phyloP scores from a whole-genome alignment of 2,113 vertebrate species.

The Lepisosteus osseus region DNA sequence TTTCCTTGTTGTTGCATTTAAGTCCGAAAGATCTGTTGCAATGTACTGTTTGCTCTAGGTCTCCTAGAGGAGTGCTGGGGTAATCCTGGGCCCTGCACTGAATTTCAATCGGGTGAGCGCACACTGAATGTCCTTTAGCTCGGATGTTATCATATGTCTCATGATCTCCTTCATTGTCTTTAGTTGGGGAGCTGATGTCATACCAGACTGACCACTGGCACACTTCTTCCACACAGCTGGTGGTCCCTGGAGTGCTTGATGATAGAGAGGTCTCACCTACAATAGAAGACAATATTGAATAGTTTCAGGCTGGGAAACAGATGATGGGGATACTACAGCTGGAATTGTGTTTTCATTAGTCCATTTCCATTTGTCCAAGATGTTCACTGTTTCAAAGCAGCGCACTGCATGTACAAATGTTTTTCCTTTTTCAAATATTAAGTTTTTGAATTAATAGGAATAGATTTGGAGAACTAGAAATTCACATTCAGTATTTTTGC shows the following conservation, averaged over 20 bases:
- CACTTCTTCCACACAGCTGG: constrained; percentile 47
- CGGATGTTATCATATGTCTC: constrained; percentile 63
- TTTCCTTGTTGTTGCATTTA: constrained; percentile 58
- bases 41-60: constrained; percentile 49
- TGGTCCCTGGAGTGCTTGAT: background rate
- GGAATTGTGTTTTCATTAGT: too few relatives aligned
- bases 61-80: constrained; percentile 38
- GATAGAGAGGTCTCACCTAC: background rate
- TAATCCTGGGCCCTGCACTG: constrained; percentile 57
- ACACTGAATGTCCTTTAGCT: constrained; percentile 56
- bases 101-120: constrained; percentile 46
- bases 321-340: background rate
- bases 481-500: background rate
- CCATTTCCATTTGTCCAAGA: too few relatives aligned
- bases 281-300: constrained; percentile 22
- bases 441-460: too few relatives aligned
- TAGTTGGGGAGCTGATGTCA: constrained; percentile 47
- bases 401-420: too few relatives aligned
- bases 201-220: constrained; percentile 66
- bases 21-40: constrained; percentile 54
- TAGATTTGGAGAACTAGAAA: background rate
- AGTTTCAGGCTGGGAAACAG: background rate
- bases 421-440: too few relatives aligned
- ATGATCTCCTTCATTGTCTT: constrained; percentile 58
- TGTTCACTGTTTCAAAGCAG: too few relatives aligned